Evolutionary conservation across 2,888 invertebrate species (phyloP).

Genomic region (Hyles lineata): DNA sequence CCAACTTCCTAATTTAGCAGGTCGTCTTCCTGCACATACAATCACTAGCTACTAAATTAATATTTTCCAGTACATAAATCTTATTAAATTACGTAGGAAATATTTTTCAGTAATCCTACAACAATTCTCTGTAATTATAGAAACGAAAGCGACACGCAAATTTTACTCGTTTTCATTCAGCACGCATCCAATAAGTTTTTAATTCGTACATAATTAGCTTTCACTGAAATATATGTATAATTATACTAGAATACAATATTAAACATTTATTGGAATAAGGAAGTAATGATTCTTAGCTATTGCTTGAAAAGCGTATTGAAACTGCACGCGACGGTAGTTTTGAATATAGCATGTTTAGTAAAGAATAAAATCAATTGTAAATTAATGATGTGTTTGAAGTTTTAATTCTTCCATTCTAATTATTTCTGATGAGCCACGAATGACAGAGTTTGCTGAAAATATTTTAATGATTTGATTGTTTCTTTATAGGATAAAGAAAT

Average conservation of each 20-base stretch:
- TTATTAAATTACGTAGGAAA: constrained; percentile 1
- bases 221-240: background rate
- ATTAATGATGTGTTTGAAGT: too few relatives aligned
- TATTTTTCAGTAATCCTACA: constrained; percentile 4
- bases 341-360: too few relatives aligned
- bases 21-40: too few relatives aligned
- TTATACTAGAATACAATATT: background rate
- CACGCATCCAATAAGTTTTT: constrained; percentile 8
- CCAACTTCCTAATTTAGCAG: too few relatives aligned
- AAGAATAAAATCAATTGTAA: too few relatives aligned
- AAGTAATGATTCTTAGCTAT: background rate
- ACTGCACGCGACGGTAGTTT: too few relatives aligned
- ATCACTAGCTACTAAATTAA: background rate
- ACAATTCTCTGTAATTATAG: constrained; percentile 4
- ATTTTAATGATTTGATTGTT: too few relatives aligned
- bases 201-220: constrained; percentile 15
- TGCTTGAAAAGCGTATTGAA: too few relatives aligned
- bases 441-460: too few relatives aligned
- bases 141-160: constrained; percentile 25
- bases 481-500: too few relatives aligned
- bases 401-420: too few relatives aligned
- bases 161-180: background rate
- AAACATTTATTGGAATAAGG: background rate
- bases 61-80: background rate
- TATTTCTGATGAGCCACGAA: too few relatives aligned